Conservation (phyloP, 2,113 vertebrate genomes). For the Barbus barbus region DNA sequence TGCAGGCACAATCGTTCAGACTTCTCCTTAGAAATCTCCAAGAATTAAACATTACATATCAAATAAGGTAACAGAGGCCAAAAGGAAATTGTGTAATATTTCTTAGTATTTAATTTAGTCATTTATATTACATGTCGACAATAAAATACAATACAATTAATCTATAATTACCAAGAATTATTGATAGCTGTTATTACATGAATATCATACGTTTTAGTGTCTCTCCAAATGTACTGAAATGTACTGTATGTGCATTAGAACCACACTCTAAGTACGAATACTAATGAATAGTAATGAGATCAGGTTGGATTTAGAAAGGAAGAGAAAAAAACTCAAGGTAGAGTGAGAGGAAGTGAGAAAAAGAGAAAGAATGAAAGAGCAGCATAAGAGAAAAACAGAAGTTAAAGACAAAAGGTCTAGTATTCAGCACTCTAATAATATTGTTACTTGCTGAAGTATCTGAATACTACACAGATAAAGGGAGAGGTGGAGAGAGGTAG, state of each 20-base stretch:
- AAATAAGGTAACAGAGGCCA: not conserved
- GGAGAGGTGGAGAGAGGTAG: not conserved
- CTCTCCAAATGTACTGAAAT: not conserved
- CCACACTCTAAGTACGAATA: not conserved
- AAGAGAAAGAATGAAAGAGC: slow-evolving; percentile 9
- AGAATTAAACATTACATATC: not conserved
- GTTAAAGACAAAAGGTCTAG: slow-evolving; percentile 30
- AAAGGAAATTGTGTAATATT: not conserved
- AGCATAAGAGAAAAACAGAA: not conserved
- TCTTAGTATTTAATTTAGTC: not conserved
- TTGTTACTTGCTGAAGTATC: slow-evolving; percentile 9
- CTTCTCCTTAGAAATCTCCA: not conserved
- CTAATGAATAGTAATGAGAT: slow-evolving; percentile 1
- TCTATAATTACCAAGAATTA: not conserved
- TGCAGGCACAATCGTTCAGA: not conserved
- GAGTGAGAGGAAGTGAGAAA: not conserved
- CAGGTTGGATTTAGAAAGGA: slow-evolving; percentile 1
- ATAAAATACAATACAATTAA: not conserved
- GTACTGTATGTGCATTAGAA: not conserved
- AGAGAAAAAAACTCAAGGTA: slow-evolving; percentile 4
- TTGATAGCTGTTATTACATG: not conserved
- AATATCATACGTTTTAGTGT: not conserved
- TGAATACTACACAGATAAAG: slow-evolving; percentile 6
- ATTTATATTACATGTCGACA: not conserved
- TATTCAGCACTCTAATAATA: not conserved